Evolutionary conservation across 1,140 invertebrate genomes (phyloP), one percentile per base, ranked within the genome.

Genomic region (Chionoecetes opilio): DNA sequence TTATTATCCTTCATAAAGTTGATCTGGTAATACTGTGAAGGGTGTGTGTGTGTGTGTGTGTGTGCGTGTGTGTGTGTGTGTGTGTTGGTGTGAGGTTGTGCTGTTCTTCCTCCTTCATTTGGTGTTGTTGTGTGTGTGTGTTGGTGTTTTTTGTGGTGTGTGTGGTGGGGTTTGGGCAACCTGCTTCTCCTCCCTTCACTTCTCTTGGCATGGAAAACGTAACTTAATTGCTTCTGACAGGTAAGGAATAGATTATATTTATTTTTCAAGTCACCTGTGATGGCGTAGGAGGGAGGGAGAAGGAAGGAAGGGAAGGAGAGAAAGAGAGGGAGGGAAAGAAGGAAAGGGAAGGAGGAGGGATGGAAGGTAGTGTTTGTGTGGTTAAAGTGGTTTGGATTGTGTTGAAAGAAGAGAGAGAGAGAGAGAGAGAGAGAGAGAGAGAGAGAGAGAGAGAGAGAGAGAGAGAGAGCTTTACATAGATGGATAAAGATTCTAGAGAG

Each of bases 221-320:
- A 75, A 75, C n/a, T n/a, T 75, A 75, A 75, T 75, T 75, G 63
- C 63, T n/a, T 75, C 63, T 75, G 63, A 75, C 63, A 75, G 63
- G 2, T 26, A 75, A 75, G 26, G 26, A 75, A 75, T 75, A 75
- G 63, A 75, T 75, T 75, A 75, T 75, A 21, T 75, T 75, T 75
- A 75, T 75, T 75, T n/a, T 75, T 75, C 63, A 75, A 75, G 63
- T 75, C 63, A 75, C 63, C 86, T 35, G 38, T 41, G 21, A 87
- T 37, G n/a, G 38, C 32, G 29, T 9, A 6, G 86, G 26, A 87
- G 26, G 17, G 3, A 34, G 26, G n/a, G 29, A 6, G 35, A 11
- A 11, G 86, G n/a, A 34, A 14, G 8, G 9, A 2, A 26, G 21
- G 26, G 63, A 75, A 26, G n/a, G 63, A 75, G 21, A n/a, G 63